Conservation (phyloP, 2,888 invertebrate genomes). For the Drosophila mercatorum region DNA sequence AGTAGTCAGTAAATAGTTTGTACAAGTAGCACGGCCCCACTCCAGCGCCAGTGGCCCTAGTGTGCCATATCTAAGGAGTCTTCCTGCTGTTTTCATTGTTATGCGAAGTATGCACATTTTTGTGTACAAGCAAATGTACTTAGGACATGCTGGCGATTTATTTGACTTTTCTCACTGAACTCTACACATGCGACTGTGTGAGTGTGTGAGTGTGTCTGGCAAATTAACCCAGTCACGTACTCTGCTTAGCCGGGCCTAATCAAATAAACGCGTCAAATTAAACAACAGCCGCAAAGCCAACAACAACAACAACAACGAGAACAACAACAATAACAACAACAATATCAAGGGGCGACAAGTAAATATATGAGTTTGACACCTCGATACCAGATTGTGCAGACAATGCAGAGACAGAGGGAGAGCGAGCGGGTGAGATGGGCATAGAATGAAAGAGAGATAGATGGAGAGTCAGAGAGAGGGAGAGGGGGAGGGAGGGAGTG, state of each 20-base stretch:
- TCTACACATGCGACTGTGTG: constrained; percentile 21
- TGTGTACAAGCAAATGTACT: constrained; percentile 59
- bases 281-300: constrained; percentile 57
- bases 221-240: constrained; percentile 77
- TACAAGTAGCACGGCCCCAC: constrained; percentile 19
- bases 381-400: constrained; percentile 48
- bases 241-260: constrained; percentile 73
- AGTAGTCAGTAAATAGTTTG: constrained; percentile 59
- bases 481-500: neutral
- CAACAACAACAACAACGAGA: constrained; percentile 55
- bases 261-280: constrained; percentile 78
- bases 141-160: constrained; percentile 73
- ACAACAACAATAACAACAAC: constrained; percentile 51
- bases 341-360: constrained; percentile 52
- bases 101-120: constrained; percentile 70
- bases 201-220: constrained; percentile 21
- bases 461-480: neutral
- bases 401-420: constrained; percentile 5
- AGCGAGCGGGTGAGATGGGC: neutral
- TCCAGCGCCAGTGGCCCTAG: neutral
- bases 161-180: constrained; percentile 59
- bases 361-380: constrained; percentile 74
- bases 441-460: too few relatives aligned
- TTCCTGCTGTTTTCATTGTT: constrained; percentile 62
- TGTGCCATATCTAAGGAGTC: neutral